Evolutionary conservation across 1,140 invertebrate genomes (phyloP), one percentile per base, ranked within the genome.

Genomic region (Meteorus sp.): DNA sequence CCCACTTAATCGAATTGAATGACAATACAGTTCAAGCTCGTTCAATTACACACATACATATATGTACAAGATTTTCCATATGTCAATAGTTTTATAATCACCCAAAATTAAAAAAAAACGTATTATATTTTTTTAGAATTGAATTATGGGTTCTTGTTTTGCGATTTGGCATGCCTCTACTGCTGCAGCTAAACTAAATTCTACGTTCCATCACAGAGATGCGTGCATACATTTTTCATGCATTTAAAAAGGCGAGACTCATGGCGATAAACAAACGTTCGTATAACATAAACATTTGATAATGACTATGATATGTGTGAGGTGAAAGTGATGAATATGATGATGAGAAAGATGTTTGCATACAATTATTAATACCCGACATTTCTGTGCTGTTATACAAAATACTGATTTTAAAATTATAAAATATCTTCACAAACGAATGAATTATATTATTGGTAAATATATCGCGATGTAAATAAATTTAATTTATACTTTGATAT

Each of bases 151-250:
- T 23, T 5, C 39, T 19, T 11, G 13, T 15, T 4, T 37, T 27
- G 35, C 19, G 31, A 20, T 53, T 59, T 60, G 57, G 63, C 70
- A 70, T 69, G 70, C 68, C 56, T 59, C 64, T 70, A 69, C 55
- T 63, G 41, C 33, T 39, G 63, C 43, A 66, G 63, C 51, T 67
- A n/a, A n/a, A 61, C 62, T 63, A 64, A 9, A 60, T 44, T 60
- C 44, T 64, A 65, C 35, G 50, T 66, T 63, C n/a, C 62, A 70
- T 70, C 70, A 70, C 70, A 70, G 65, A 39, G 35, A 59, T 61
- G 66, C 66, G 51, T 69, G 65, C 67, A 68, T 58, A 60, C 50
- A 19, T 11, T 48, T 64, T 61, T 61, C 68, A 72, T 70, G 68
- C 70, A 69, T 68, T 58, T 55, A 20, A 45, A 54, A 64, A 65